These are phyloP conservation scores for Planococcus citri DNA, from an alignment of 1,140 invertebrate genomes.

Conservation along the genomic window DNA sequence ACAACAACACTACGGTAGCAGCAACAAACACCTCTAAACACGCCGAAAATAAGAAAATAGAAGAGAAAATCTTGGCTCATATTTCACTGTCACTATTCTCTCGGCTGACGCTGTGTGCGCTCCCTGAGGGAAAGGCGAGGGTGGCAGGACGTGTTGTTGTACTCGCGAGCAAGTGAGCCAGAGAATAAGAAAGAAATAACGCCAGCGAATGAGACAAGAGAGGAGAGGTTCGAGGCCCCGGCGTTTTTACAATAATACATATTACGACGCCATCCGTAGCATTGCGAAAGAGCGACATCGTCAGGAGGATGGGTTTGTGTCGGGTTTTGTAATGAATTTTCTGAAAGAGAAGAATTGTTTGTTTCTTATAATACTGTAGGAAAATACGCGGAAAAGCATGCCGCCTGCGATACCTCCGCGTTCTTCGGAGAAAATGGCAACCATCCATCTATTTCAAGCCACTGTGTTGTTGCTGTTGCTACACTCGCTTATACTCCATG, in stretches of 20 bases:
- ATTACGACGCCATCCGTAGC: background rate
- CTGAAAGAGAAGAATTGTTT: slow-evolving; percentile 19
- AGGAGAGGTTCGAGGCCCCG: slow-evolving; percentile 12
- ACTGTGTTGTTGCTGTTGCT: too few relatives aligned
- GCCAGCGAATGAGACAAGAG: too few relatives aligned
- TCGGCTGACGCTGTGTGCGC: background rate
- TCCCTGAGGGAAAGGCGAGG: background rate
- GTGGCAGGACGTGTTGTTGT: too few relatives aligned
- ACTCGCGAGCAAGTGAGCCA: too few relatives aligned
- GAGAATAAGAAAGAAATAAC: too few relatives aligned
- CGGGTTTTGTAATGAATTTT: slow-evolving; percentile 19
- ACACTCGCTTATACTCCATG: too few relatives aligned
- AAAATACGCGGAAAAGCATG: background rate
- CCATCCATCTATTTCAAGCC: slow-evolving; percentile 17
- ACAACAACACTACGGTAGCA: too few relatives aligned
- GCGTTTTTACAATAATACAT: slow-evolving; percentile 15
- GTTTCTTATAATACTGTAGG: too few relatives aligned
- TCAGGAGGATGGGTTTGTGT: background rate
- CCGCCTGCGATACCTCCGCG: background rate
- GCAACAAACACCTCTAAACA: background rate
- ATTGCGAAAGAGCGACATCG: background rate
- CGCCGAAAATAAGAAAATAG: background rate
- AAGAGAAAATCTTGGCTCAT: slow-evolving; percentile 15
- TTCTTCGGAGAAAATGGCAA: slow-evolving; percentile 18
- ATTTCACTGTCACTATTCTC: slow-evolving; percentile 12